phyloP scores from a whole-genome alignment of 2,888 invertebrate genomes.

The Cosmia trapezina region DNA sequence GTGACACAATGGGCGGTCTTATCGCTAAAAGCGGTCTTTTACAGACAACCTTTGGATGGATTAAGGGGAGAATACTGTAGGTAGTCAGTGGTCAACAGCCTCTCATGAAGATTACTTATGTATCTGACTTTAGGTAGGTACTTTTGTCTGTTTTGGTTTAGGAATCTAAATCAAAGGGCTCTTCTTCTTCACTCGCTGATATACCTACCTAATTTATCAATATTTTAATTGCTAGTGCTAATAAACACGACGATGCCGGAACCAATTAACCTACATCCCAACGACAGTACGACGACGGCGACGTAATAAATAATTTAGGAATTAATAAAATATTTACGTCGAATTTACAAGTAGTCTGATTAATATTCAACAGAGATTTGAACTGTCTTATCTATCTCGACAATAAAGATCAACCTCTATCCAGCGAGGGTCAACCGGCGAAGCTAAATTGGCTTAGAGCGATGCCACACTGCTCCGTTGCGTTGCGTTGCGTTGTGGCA shows the following conservation, averaged over 20 bases:
- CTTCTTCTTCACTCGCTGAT: neutral
- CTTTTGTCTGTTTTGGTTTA: neutral
- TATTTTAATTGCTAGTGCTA: neutral
- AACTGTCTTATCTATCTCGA: neutral
- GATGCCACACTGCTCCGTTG: no score
- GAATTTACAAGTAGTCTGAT: neutral
- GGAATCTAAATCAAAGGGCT: neutral
- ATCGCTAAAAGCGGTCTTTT: no score
- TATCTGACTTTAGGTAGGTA: no score
- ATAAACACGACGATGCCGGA: neutral
- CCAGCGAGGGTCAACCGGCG: neutral
- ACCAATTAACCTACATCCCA: constrained; percentile 24
- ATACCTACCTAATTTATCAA: neutral
- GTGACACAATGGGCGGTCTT: no score
- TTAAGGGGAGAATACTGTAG: no score
- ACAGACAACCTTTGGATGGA: no score
- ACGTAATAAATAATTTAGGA: neutral
- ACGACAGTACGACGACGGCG: neutral
- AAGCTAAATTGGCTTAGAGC: neutral
- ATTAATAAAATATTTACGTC: neutral
- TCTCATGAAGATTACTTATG: neutral
- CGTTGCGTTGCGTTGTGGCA: no score
- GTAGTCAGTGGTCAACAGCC: no score
- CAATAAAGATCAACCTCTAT: neutral
- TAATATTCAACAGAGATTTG: neutral